Percentiles rank a stretch among this genome's conserved stretches.
These are phyloP conservation scores for Delphinapterus leucas DNA, from an alignment of 2,113 vertebrate genomes.

Conservation along the genomic window DNA sequence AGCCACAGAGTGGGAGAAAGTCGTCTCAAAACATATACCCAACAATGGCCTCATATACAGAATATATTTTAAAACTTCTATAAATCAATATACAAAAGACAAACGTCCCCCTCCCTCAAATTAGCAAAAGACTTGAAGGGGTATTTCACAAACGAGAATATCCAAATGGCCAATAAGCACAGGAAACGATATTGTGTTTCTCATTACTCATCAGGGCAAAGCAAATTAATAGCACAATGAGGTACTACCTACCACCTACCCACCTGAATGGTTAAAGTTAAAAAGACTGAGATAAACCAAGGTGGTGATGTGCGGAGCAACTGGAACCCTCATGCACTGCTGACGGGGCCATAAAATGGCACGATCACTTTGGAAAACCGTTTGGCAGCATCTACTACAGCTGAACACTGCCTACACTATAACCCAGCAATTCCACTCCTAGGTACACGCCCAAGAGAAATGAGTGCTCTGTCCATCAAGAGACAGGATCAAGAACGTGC, in stretches of 20 bases:
- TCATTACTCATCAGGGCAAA: not conserved
- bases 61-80: not conserved
- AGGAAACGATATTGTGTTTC: accelerated
- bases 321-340: not conserved
- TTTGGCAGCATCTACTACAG: not conserved
- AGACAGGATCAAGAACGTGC: not conserved
- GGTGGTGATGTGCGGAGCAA: not conserved
- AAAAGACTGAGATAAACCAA: not conserved
- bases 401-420: accelerated
- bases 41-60: too few species aligned
- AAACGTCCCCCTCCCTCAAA: not conserved
- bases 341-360: not conserved
- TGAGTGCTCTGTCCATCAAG: not conserved
- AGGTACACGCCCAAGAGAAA: not conserved
- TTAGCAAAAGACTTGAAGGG: not conserved
- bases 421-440: not conserved
- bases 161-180: too few species aligned
- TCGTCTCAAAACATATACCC: accelerated
- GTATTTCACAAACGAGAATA: not conserved
- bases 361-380: not conserved
- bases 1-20: not conserved
- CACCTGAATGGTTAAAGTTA: not conserved
- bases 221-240: not conserved
- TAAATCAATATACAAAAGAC: not conserved
- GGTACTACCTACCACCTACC: accelerated